Base-by-base conservation (phyloP, 92 coral and sea anemone genomes). In the Phymanthus crucifer region DNA sequence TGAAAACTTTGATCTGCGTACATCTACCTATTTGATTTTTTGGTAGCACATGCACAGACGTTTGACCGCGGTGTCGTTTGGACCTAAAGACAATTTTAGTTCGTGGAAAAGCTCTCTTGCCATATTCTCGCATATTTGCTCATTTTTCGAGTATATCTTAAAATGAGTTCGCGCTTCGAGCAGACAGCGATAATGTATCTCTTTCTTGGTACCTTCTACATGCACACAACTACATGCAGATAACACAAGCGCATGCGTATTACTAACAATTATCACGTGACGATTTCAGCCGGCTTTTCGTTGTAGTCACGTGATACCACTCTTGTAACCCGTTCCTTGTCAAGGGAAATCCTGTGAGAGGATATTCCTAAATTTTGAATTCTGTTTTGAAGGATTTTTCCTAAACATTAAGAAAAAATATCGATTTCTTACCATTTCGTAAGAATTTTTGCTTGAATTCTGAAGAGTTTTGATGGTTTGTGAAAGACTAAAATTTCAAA, bases 241-340 rank as follows among this genome's bases (percentile, higher is more conserved):
- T 24, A 54, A 61, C 6, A 33, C 52, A 71, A 47, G 66, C 64
- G 40, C 81, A 77, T 77, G 81, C 81, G 72, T 24, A 75, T 40
- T 77, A 77, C 81, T 77, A 77, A 77, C 73, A 40, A 77, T 17
- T 43, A 10, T 43, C 13, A 10, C 48, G 18, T 4, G 32, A 71
- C 52, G 68, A n/a, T n/a, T n/a, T 61, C 81, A 66, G 65, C 13
- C 48, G 11, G 48, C 58, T 23, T 38, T 17, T 61, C 6, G 26
- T 37, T 65, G 45, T 32, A 66, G 81, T 77, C 72, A 77, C 72
- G 66, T 57, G 61, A 61, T 61, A 61, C 34, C 23, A 18, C 8
- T 24, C 68, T 29, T 34, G 36, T 24, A 34, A 61, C 35, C 34
- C 14, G 7, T 61, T 29, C 16, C 34, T 61, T 24, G 33, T 61